These are phyloP conservation scores for Yponomeuta plumbellus DNA, from an alignment of 2,888 invertebrate species.

Conservation along the genomic window DNA sequence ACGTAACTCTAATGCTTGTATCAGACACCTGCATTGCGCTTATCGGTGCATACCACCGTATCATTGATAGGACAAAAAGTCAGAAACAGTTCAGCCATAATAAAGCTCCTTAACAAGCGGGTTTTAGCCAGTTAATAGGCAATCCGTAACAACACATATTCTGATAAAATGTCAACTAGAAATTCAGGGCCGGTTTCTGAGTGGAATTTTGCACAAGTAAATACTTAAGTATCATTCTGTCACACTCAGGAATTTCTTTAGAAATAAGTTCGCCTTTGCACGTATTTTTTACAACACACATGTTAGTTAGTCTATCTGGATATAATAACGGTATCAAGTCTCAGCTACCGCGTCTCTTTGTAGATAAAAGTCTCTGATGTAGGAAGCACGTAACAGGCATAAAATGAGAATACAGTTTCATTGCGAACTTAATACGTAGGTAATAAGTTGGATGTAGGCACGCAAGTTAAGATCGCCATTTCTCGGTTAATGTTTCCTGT, in stretches of 20 bases:
- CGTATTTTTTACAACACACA: too few species aligned
- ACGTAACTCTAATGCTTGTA: background rate
- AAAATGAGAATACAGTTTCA: background rate
- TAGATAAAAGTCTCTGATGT: background rate
- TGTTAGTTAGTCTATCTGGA: background rate
- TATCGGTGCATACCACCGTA: background rate
- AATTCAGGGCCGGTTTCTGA: too few species aligned
- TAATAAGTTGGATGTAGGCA: background rate
- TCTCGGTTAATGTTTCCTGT: background rate
- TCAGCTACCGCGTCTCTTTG: background rate
- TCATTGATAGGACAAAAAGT: constrained; percentile 33
- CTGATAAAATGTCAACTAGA: too few species aligned
- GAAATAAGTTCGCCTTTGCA: too few species aligned
- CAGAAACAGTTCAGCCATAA: background rate
- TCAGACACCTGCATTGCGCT: background rate
- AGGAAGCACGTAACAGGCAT: constrained; percentile 4
- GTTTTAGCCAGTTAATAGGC: too few species aligned
- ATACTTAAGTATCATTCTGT: too few species aligned
- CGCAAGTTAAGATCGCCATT: background rate
- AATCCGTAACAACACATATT: too few species aligned
- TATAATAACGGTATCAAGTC: background rate
- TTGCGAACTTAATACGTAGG: background rate
- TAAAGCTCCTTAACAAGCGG: too few species aligned
- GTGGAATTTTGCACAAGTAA: too few species aligned
- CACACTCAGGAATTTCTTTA: too few species aligned